phyloP scores from a whole-genome alignment of 2,888 invertebrate genomes.

The Pseudococcus viburni region DNA sequence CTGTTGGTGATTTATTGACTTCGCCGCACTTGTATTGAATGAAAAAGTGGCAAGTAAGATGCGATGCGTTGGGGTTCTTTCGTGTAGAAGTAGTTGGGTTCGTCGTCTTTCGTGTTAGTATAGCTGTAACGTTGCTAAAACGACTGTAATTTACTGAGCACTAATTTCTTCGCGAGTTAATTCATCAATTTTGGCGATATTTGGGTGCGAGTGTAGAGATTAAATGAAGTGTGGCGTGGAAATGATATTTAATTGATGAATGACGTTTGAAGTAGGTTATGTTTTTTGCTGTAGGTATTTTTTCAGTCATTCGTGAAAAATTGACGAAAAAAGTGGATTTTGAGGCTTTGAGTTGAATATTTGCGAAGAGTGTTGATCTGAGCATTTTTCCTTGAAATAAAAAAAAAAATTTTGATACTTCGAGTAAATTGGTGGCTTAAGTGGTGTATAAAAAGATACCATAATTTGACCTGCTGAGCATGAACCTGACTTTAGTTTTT shows the following conservation, averaged over 20 bases:
- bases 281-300: no score
- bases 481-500: no score
- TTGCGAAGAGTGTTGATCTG: no score
- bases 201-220: not conserved
- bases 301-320: no score
- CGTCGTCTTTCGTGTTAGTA: not conserved
- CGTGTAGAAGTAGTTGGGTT: not conserved
- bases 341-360: no score
- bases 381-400: no score
- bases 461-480: no score
- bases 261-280: no score
- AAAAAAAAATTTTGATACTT: no score
- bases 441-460: no score
- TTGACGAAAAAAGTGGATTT: no score
- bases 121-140: not conserved
- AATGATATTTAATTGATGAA: not conserved
- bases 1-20: conserved; percentile 32
- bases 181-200: conserved; percentile 5
- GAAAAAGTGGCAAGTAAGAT: not conserved
- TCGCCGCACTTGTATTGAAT: not conserved
- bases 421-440: no score
- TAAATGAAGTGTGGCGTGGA: not conserved
- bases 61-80: not conserved
- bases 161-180: not conserved
- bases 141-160: not conserved